These are phyloP conservation scores for Columba livia DNA, from an alignment of 2,113 vertebrate genomes.

Conservation along the genomic window DNA sequence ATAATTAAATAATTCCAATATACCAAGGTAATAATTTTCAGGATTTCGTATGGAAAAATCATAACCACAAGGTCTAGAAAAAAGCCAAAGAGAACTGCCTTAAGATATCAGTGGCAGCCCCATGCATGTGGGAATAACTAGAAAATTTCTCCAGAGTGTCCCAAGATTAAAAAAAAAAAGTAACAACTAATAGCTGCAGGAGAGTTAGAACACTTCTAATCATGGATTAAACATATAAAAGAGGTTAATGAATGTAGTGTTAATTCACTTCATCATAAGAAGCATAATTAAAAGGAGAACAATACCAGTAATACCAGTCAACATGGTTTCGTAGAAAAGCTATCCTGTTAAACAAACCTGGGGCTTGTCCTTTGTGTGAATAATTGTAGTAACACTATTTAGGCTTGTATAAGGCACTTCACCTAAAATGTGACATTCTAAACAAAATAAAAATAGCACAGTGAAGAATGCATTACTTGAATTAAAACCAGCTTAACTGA, in stretches of 20 bases:
- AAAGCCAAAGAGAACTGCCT: background rate
- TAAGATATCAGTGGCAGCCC: background rate
- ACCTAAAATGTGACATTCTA: background rate
- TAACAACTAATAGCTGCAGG: background rate
- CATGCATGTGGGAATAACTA: background rate
- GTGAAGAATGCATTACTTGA: background rate
- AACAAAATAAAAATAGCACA: background rate
- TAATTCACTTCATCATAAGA: background rate
- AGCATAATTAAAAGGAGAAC: background rate
- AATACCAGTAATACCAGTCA: background rate
- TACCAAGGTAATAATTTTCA: background rate
- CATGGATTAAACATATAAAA: background rate
- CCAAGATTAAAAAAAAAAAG: background rate
- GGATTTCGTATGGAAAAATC: background rate
- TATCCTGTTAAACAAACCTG: background rate
- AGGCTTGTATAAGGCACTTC: background rate
- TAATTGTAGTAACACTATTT: background rate
- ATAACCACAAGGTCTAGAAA: background rate
- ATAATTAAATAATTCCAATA: background rate
- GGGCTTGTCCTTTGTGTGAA: background rate
- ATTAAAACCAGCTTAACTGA: background rate
- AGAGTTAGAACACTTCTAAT: background rate
- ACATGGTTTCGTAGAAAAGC: background rate
- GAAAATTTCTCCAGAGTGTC: background rate
- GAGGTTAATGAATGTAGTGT: background rate